phyloP scores from a whole-genome alignment of 2,888 invertebrate species.

The Ferdinandea cuprea region DNA sequence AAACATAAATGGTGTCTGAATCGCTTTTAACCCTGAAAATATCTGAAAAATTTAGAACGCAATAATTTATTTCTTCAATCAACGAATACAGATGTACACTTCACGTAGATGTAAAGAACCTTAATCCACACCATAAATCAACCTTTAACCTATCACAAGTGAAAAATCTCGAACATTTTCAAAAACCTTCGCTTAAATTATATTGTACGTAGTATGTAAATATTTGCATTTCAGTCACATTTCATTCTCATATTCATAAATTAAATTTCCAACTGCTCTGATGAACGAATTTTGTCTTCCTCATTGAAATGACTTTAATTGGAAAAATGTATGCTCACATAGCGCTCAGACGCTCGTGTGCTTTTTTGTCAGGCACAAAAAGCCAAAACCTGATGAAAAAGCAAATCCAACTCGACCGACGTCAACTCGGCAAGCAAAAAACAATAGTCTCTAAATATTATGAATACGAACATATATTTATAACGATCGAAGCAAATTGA shows the following conservation, averaged over 20 bases:
- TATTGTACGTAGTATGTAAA: no score
- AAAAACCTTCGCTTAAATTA: no score
- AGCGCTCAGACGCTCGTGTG: background rate
- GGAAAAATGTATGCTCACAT: slow-evolving; percentile 44
- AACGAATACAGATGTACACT: no score
- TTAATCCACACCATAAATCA: no score
- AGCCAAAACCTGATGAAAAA: slow-evolving; percentile 2
- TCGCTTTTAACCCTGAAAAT: no score
- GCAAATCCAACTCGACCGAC: slow-evolving; percentile 18
- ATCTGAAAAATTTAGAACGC: no score
- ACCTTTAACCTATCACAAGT: no score
- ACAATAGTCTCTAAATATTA: slow-evolving; percentile 14
- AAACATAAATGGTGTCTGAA: no score
- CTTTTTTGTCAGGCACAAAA: slow-evolving; percentile 6
- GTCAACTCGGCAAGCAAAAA: slow-evolving; percentile 51
- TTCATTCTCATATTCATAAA: slow-evolving; percentile 11
- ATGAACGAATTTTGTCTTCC: slow-evolving; percentile 56
- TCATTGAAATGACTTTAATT: slow-evolving; percentile 68
- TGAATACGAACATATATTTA: slow-evolving; percentile 43
- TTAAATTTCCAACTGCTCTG: background rate
- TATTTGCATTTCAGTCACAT: slow-evolving; percentile 29
- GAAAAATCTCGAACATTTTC: no score
- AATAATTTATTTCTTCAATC: no score
- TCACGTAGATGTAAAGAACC: no score
- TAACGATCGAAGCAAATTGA: slow-evolving; percentile 64